Base-by-base conservation (phyloP, 2,797 vertebrate genomes). In the Thunnus albacares region DNA sequence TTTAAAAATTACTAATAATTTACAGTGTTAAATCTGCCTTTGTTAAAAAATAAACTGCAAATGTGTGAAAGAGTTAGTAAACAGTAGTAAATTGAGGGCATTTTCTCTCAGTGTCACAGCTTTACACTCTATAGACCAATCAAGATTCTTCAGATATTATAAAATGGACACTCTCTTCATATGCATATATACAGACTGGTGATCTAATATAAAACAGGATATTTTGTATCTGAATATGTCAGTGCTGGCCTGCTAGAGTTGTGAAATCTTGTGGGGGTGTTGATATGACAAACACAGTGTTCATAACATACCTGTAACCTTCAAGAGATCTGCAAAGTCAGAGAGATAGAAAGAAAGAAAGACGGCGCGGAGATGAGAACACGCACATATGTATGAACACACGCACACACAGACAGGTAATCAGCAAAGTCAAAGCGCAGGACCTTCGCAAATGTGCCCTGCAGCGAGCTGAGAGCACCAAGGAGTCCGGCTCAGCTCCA, bases 281-380 rank as follows among this genome's bases (percentile, higher is more conserved):
- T 33, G 58, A 68, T 61, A 45, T 49, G 59, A 75, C 71, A 73
- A 68, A 49, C n/a, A 5, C 24, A 33, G 13, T 35, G 51, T 61
- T 76, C 35, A 35, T 41, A 51, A 22, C 12, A 0, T 60, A 71
- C 26, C 73, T 78, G 66, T 80, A 79, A 86, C 87, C 85, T 92
- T 89, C 60, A 83, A 75, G 68, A 82, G 35, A 79, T 78, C 83
- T 83, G 82, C 86, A 92, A 86, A 92, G 85, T 87, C 85, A 90
- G 49, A 81, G 51, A 55, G 13, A 14, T 1, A 57, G 20, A 47
- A 47, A 59, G 60, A 47, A 24, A 62, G 69, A 58, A 57, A 52
- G 49, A 2, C 49, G 59, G 6, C 20, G 43, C 28, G 63, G 22
- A 51, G 57, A 30, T 53, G 38, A 60, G 38, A 66, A 63, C 49